Base-by-base conservation (phyloP, 2,113 vertebrate species). In the Prunella fulvescens region DNA sequence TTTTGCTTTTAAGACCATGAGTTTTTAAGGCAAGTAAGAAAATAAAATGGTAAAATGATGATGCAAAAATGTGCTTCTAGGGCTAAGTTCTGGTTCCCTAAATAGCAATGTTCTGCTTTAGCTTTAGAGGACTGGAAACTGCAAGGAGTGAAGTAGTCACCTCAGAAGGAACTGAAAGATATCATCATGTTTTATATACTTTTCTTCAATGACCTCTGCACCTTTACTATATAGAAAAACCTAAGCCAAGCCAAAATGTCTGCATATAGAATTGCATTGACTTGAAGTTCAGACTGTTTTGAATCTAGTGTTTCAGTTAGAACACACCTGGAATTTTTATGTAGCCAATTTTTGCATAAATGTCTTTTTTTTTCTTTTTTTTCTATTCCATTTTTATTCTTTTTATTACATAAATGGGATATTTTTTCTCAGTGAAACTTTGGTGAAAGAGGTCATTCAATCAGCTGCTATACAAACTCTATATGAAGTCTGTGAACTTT, bases 161-260 rank as follows among this genome's bases (percentile, higher is more conserved):
- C 42, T 42, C 71, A 92, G 84, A 71, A 79, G 24, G 35, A 97
- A 92, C 20, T 62, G 54, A 77, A 95, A 91, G 39, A 25, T 66
- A 85, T 80, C 8, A 89, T 90, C 65, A 70, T 66, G 53, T 74
- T 87, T 95, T 90, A 76, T 64, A 72, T 53, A 85, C 48, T 79
- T 86, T 69, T 93, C 37, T 91, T 95, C 60, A 66, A n/a, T 67
- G 91, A 94, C 76, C 79, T 76, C 47, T 90, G 79, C 70, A 92
- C 58, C 42, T 72, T 82, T 90, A 25, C 54, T 39, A 53, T 35
- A 64, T 35, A 90, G 62, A 92, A 95, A 76, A 90, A 73, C 7
- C 19, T 65, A 89, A 78, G 40, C 17, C 61, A 91, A 74, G 56
- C 40, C 69, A 72, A 58, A 78, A 45, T 24, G 29, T 78, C 83